Evolutionary conservation across 1,140 invertebrate genomes (phyloP), one percentile per base, ranked within the genome.

Genomic region (Caenorhabditis remanei): DNA sequence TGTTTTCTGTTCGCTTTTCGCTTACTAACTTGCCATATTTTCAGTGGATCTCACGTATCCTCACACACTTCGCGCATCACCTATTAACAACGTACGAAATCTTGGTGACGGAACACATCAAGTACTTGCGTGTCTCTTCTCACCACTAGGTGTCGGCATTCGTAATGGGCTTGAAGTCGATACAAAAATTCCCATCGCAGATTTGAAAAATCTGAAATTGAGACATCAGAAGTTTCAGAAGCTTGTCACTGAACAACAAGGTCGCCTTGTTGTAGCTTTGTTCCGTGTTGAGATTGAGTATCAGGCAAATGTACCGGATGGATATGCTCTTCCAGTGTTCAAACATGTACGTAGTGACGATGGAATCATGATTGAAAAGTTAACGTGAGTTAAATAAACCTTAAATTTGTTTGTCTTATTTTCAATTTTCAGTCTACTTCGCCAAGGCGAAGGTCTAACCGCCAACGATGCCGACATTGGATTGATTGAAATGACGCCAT

Each of bases 11-110:
- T 79, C 63, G 11, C 50, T 24, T 9, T 63, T 11, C 32, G 1
- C 9, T 63, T 32, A 6, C n/a, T 16, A 63, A 21, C 3, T 24
- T 0, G 11, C 13, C 24, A 53, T n/a, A 13, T 50, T 79, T 79
- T 11, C 71, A 79, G 71, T 79, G 71, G 71, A 79, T 11, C 46
- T 79, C 19, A 79, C 71, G 0, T 50, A 79, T 50, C 46, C 71
- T 50, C 71, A 79, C 46, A 53, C 53, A 13, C 46, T 79, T n/a
- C 71, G 71, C 9, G 50, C 46, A 13, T 79, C 71, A 24, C 71
- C 71, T 13, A 13, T n/a, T 9, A 79, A 53, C 46, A 79, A 79
- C 46, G n/a, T n/a, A 4, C 21, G 11, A 6, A 79, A 46, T 4
- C 19, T 9, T 53, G 71, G 71, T 50, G 71, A 79, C 24, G 71